Evolutionary conservation across 2,113 vertebrate genomes (phyloP), one percentile per base, ranked within the genome.

Genomic region (Phoenicopterus ruber): DNA sequence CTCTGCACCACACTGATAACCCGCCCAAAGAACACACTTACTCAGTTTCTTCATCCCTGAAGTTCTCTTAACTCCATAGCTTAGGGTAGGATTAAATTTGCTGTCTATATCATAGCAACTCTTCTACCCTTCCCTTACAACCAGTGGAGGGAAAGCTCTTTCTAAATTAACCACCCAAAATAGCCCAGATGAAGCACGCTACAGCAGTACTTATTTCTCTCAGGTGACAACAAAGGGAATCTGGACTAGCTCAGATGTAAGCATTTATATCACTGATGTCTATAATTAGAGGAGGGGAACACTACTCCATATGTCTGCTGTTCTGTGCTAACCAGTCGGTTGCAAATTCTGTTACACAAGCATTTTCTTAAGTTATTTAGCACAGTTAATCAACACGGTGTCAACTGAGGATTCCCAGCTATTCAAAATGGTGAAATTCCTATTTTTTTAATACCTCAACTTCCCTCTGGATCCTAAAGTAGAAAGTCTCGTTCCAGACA

Each of bases 401-500:
- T 25, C 24, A 91, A 7, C 9, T 63, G 22, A 71, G 31, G 24
- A 85, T 28, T 70, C 58, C 40, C 50, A 90, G 31, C 14, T 65
- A 69, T 38, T 62, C 38, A 84, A 66, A 91, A 86, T 34, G 15
- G 42, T 73, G 50, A 74, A 0, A 59, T 49, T 62, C 63, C 28
- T n/a, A 3, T 5, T 40, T 81, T 70, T 96, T 97, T 86, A 63
- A 13, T 97, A 99, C 99, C 98, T 99, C 99, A 58, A 99, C 97
- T 69, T 97, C 96, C 74, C 95, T 98, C 91, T 98, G 98, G 89
- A 99, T 97, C 91, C 98, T 98, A 72, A 98, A 99, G 91, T 86
- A 97, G 94, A 99, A 99, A 28, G 93, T 98, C 91, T 99, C 98
- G 0, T 99, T 98, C 99, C 99, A 99, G 74, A 98, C 94, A 29